A percentile compares a stretch with the other conserved stretches of the same genome.
phyloP scores from a whole-genome alignment of 1,140 invertebrate species.

The Drosophila fuyamai region DNA sequence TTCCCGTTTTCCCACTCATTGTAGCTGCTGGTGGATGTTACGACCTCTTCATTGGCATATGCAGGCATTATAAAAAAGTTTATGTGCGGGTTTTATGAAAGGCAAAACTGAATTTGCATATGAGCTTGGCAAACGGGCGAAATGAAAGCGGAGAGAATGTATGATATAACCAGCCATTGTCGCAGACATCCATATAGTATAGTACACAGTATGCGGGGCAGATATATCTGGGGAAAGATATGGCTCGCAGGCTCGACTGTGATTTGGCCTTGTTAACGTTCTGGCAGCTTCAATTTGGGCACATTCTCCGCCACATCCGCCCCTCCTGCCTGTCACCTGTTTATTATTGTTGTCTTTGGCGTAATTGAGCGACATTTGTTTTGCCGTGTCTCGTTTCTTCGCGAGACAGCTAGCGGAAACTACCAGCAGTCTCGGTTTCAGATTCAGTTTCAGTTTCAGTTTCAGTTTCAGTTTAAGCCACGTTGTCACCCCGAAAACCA shows the following conservation, averaged over 20 bases:
- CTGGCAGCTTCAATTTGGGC: conserved; percentile 55
- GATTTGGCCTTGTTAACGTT: conserved; percentile 50
- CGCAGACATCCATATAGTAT: conserved; percentile 9
- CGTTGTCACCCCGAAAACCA: not conserved
- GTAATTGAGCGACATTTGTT: conserved; percentile 60
- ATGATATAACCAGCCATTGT: conserved; percentile 40
- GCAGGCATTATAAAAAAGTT: conserved; percentile 59
- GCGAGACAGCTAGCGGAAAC: conserved; percentile 44
- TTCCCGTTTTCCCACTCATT: not conserved
- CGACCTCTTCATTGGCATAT: conserved; percentile 54
- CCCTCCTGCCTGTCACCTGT: conserved; percentile 10
- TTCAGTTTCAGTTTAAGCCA: not conserved
- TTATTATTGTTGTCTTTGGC: conserved; percentile 51
- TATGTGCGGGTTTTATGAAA: conserved; percentile 64
- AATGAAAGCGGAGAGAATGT: conserved; percentile 3
- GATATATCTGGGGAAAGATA: conserved; percentile 6
- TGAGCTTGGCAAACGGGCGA: conserved; percentile 40
- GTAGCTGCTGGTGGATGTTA: conserved; percentile 2
- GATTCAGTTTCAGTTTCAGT: not conserved
- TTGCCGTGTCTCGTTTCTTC: not conserved
- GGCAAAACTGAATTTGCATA: conserved; percentile 64
- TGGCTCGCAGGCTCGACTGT: conserved; percentile 27
- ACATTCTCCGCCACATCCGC: not conserved
- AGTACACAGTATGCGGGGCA: not conserved
- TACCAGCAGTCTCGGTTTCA: conserved; percentile 3